These are phyloP conservation scores for Sapajus apella DNA, from an alignment of 2,113 vertebrate genomes.

Conservation along the genomic window DNA sequence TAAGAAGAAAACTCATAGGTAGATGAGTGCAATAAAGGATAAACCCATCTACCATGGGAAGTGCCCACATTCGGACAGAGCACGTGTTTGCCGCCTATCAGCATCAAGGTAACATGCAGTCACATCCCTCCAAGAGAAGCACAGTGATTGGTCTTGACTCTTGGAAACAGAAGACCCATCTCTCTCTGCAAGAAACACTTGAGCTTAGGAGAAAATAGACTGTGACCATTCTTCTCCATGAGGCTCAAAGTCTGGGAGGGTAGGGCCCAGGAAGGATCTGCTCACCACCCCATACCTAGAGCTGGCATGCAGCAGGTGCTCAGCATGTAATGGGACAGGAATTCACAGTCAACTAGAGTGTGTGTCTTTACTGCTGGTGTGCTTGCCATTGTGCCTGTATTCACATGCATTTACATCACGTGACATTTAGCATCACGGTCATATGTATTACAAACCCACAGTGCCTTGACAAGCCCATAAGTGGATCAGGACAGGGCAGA, in stretches of 20 bases:
- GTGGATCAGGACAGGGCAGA: background rate
- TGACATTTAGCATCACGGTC: fast-evolving
- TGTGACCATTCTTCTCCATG: background rate
- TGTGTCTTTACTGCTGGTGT: fast-evolving
- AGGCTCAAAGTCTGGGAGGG: background rate
- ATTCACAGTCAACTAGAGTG: fast-evolving
- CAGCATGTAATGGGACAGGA: background rate
- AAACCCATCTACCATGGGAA: fast-evolving
- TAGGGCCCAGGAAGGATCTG: background rate
- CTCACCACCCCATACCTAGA: background rate
- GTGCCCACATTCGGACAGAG: background rate
- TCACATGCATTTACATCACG: fast-evolving
- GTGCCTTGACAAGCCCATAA: fast-evolving
- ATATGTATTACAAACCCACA: fast-evolving
- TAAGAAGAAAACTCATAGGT: background rate
- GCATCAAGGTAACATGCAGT: background rate
- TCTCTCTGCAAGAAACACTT: background rate
- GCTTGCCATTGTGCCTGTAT: background rate
- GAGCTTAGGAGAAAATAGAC: background rate
- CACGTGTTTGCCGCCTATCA: background rate
- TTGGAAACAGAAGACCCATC: background rate
- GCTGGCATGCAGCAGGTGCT: background rate
- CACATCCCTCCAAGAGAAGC: background rate
- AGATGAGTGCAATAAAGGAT: background rate
- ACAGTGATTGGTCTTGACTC: fast-evolving